Base-by-base conservation (phyloP, 2,797 vertebrate species). In the Adelosebastes latens region DNA sequence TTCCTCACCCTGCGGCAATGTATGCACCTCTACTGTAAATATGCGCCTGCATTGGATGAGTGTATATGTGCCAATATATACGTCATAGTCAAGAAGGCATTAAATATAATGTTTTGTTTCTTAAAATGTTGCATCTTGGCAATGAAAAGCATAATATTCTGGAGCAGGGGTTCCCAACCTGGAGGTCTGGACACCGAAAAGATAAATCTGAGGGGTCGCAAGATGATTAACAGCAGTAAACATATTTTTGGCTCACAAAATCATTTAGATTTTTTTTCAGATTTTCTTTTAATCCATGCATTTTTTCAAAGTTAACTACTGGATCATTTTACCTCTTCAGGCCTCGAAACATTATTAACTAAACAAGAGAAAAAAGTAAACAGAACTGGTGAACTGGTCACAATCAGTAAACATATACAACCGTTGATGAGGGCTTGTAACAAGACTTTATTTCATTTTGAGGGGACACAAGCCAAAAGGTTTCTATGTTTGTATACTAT, bases 1-100 rank as follows among this genome's bases (percentile, higher is more conserved):
- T 72, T 61, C 72, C 68, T 82, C 79, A 69, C 55, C 24, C 63
- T 79, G 42, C 24, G 0, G 67, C 58, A 53, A 66, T 82, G 14
- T 34, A 5, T 67, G 67, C 49, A 39, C 59, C n/a, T 72, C 62
- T 49, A 39, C 55, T 65, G 24, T 73, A 73, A 55, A 52, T 56
- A 25, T 32, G 32, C 16, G 18, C 5, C 3, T 59, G 46, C 13
- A 22, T 52, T 49, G 11, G 24, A 18, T 18, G 13, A 5, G 60
- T 20, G n/a, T 12, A 2, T 24, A 8, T 20, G 53, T 62, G 31
- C n/a, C 56, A 63, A 63, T 16, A 53, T 20, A 8, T 6, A 59
- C 3, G 46, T 22, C 10, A 16, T 5, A 25, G 39, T 60, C 3
- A 56, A 60, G n/a, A 53, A 55, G 27, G 5, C 8, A 39, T 70